These are phyloP conservation scores for Otocyon megalotis DNA, from an alignment of 2,113 vertebrate genomes.

Conservation along the genomic window DNA sequence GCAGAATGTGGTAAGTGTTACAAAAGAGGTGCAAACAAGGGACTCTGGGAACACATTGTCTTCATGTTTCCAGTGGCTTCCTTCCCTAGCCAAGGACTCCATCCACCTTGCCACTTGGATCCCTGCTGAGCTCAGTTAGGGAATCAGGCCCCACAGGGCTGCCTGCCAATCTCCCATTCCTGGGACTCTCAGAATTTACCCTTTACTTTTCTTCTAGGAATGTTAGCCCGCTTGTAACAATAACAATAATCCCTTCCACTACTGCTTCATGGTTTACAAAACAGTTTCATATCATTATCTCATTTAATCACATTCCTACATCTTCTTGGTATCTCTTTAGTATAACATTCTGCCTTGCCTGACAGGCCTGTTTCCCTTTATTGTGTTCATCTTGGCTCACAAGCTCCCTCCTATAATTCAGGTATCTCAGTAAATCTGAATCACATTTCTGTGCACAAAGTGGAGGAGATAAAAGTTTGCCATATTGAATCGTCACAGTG, in stretches of 20 bases:
- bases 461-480: background rate
- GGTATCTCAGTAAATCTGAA: background rate
- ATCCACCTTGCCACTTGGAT: background rate
- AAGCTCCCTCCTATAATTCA: background rate
- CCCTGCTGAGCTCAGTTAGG: conserved; percentile 1
- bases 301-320: conserved; percentile 32
- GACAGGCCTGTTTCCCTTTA: conserved; percentile 19
- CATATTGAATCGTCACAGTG: background rate
- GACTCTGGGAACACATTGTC: background rate
- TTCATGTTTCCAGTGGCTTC: conserved; percentile 39
- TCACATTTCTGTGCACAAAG: background rate
- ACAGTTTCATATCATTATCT: conserved; percentile 57
- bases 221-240: conserved; percentile 24
- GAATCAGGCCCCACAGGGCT: background rate
- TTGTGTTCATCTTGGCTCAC: background rate
- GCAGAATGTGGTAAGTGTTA: background rate
- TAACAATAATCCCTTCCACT: conserved; percentile 46
- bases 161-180: background rate
- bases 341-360: conserved; percentile 18
- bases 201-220: conserved; percentile 63
- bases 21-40: background rate
- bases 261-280: conserved; percentile 28
- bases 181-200: conserved; percentile 12
- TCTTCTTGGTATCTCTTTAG: conserved; percentile 33
- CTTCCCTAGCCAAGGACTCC: conserved; percentile 20